Base-by-base conservation (phyloP, 1,140 invertebrate genomes). In the Lanistes nyassanus region DNA sequence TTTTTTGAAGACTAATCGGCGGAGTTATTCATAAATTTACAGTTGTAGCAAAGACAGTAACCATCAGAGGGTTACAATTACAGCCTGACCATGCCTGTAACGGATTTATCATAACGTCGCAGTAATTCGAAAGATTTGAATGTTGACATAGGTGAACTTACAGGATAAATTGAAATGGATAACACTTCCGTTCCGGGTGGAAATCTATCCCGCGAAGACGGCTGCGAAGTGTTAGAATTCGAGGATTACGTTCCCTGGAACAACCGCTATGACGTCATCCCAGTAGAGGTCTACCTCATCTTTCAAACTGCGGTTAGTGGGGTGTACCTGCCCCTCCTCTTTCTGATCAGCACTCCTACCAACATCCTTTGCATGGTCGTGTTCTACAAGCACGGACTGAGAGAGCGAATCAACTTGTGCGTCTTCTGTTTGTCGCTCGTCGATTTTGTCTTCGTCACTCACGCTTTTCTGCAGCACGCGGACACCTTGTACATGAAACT, bases 291-390 rank as follows among this genome's bases (percentile, higher is more conserved):
- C 21, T 39, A 6, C 23, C 0, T 16, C 23, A 4, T 21, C 11
- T 39, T 53, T 5, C 39, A 53, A 21, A 29, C 23, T 0, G 47
- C 29, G n/a, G 47, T 69, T 0, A 23, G 19, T 19, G 67, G n/a
- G n/a, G n/a, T 51, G 23, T 69, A 26, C 47, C 42, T 69, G 21
- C 47, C 42, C 47, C 1, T 69, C 5, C 67, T 69, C 47, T 69
- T 69, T 26, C 11, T 68, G 2, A 47, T 68, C 37, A 39, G 34
- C 34, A 42, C 42, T 68, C 36, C 39, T 26, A 68, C 34, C 37
- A 68, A 68, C 37, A 39, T 47, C 29, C 66, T 68, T 19, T 42
- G 11, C 66, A 68, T 68, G 66, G 16, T 47, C 23, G 66, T 68
- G 21, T 39, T 47, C 23, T 42, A 39, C 34, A 68, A 42, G 2